Percentiles rank a stretch among this genome's conserved stretches.
Conservation (phyloP, 1,140 invertebrate genomes). For the Pararge aegeria region DNA sequence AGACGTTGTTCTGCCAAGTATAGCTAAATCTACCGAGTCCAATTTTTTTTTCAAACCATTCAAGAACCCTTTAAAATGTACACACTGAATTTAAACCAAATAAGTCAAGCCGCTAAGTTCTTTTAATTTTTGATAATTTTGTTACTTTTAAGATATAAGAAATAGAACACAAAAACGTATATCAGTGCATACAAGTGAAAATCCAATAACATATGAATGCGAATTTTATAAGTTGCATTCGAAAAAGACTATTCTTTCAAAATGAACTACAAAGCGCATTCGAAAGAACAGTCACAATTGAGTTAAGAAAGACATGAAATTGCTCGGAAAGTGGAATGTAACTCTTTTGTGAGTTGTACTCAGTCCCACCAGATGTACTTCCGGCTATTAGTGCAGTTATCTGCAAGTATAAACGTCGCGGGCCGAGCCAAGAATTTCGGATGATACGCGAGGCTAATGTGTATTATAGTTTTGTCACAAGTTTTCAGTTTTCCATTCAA, state of each 20-base stretch:
- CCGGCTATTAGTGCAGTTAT: conserved; percentile 37
- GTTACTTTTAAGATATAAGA: no score
- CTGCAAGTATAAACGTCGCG: conserved; percentile 13
- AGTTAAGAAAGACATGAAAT: conserved; percentile 47
- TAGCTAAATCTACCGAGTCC: no score
- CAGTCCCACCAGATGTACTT: conserved; percentile 31
- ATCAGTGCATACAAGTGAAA: no score
- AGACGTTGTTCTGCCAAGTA: no score
- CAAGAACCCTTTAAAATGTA: no score
- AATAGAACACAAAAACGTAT: no score
- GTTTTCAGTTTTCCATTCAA: neutral
- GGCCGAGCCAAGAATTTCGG: conserved; percentile 31
- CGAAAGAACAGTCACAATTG: conserved; percentile 26
- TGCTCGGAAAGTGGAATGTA: conserved; percentile 42
- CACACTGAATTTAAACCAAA: no score
- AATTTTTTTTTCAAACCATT: no score
- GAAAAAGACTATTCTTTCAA: neutral
- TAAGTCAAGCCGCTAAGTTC: no score
- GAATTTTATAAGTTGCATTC: no score
- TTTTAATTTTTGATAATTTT: no score
- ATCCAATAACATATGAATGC: no score
- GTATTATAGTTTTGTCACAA: neutral
- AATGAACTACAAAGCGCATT: neutral
- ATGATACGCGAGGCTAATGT: neutral
- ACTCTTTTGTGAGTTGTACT: conserved; percentile 45